Evolutionary conservation across 2,888 invertebrate genomes (phyloP).

Genomic region (Parnassius apollo): DNA sequence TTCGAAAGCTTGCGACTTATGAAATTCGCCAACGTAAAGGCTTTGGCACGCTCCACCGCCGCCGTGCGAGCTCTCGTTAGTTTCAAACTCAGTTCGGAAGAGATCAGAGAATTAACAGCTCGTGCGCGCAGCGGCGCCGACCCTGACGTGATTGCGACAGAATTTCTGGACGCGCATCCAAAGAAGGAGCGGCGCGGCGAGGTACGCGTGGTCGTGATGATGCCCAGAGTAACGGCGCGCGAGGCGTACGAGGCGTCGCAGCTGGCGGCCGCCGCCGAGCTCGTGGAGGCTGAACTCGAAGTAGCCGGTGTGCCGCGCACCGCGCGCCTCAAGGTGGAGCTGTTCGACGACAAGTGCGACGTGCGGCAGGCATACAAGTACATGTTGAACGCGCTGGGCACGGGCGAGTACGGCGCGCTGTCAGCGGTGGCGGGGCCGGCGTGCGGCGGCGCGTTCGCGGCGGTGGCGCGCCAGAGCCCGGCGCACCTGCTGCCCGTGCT

Average conservation of each 20-base stretch:
- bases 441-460: slow-evolving; percentile 60
- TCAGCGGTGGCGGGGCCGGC: slow-evolving; percentile 63
- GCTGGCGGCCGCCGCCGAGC: slow-evolving; percentile 53
- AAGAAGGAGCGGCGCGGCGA: slow-evolving; percentile 37
- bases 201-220: slow-evolving; percentile 51
- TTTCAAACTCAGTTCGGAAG: slow-evolving; percentile 40
- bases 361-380: slow-evolving; percentile 57
- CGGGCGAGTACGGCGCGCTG: slow-evolving; percentile 56
- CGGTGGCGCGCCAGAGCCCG: slow-evolving; percentile 56
- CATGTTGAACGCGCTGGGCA: slow-evolving; percentile 54
- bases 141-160: slow-evolving; percentile 40
- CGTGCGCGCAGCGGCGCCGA: slow-evolving; percentile 36
- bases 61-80: slow-evolving; percentile 50
- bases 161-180: slow-evolving; percentile 40
- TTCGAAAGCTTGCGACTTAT: slow-evolving; percentile 62
- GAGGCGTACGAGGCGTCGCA: slow-evolving; percentile 45
- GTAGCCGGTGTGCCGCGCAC: slow-evolving; percentile 13
- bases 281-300: slow-evolving; percentile 51
- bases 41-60: slow-evolving; percentile 47
- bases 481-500: slow-evolving; percentile 56
- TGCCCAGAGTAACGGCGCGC: slow-evolving; percentile 41
- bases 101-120: slow-evolving; percentile 41
- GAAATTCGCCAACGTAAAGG: slow-evolving; percentile 55
- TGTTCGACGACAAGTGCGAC: slow-evolving; percentile 58
- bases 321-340: slow-evolving; percentile 50